Evolutionary conservation across 2,113 vertebrate species (phyloP).

Genomic region (Cygnus buccinator): DNA sequence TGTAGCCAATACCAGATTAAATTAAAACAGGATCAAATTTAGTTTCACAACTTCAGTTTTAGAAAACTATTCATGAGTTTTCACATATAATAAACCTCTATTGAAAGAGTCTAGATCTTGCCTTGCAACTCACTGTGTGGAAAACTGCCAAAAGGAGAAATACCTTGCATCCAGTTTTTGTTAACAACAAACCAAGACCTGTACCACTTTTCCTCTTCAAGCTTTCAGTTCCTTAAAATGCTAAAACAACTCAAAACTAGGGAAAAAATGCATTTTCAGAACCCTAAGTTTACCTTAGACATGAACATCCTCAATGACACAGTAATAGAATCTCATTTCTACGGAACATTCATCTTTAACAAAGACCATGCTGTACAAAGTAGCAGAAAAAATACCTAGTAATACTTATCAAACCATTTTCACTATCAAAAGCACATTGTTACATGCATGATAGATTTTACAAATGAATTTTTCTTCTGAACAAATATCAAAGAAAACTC

Average conservation of each 20-base stretch:
- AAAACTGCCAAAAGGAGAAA: not conserved
- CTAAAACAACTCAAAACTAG: not conserved
- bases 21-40: conserved; percentile 21
- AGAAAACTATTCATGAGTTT: not conserved
- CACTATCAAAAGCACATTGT: conserved; percentile 74
- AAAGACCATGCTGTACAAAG: conserved; percentile 56
- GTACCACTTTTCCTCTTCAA: conserved; percentile 8
- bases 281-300: conserved; percentile 12
- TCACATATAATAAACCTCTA: not conserved
- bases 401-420: conserved; percentile 83
- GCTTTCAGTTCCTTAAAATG: conserved; percentile 18
- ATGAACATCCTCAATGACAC: conserved; percentile 33
- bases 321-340: conserved; percentile 62
- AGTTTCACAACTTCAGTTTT: conserved; percentile 8
- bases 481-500: conserved; percentile 66
- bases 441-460: conserved; percentile 75
- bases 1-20: conserved; percentile 32
- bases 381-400: conserved; percentile 65
- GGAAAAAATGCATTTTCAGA: not conserved
- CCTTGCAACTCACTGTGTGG: not conserved
- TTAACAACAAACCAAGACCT: not conserved
- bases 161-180: not conserved
- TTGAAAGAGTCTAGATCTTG: not conserved
- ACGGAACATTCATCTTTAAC: conserved; percentile 60
- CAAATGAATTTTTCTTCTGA: conserved; percentile 74